Evolutionary conservation across 2,888 invertebrate species (phyloP), one percentile per base, ranked within the genome.

Genomic region (Papilio elwesi): DNA sequence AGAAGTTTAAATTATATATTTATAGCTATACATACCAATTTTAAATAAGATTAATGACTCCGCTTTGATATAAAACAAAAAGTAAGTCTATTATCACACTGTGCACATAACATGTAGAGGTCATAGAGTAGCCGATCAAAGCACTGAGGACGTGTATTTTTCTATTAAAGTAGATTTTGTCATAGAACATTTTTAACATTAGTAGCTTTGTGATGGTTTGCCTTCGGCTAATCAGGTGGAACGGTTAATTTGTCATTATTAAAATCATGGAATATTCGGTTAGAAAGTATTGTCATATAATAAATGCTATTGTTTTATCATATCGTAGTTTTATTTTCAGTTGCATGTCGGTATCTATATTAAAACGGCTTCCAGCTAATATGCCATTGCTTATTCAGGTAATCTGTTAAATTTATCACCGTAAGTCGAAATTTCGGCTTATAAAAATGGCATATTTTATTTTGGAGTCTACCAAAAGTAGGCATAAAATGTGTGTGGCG

Each of bases 141-240:
- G 90, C 92, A 93, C 93, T 92, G 83, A 86, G 89, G 89, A 92
- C 93, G 93, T 93, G 93, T 93, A 93, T 93, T 92, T 93, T 93
- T 93, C 88, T 93, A 91, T 86, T 88, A 82, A 83, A 75, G 85
- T 90, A 90, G 89, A 83, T 82, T 86, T 87, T 89, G 82, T 86
- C 82, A n/a, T n/a, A n/a, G n/a, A n/a, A n/a, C n/a, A n/a, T n/a
- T n/a, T n/a, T n/a, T n/a, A n/a, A n/a, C n/a, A n/a, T n/a, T n/a
- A 81, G 77, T 84, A 83, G 91, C 92, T 91, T 91, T 74, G 81
- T 75, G 78, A 86, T 89, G 77, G 78, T 82, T 89, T 90, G 88
- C 88, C 86, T 88, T 86, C 84, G 82, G 83, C 87, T 84, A 78
- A 78, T 77, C 74, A 76, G 72, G 80, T 47, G 64, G 63, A 55